Percentiles rank a stretch among this genome's conserved stretches.
Conservation (phyloP, 2,113 vertebrate genomes). For the Notothenia rossii region DNA sequence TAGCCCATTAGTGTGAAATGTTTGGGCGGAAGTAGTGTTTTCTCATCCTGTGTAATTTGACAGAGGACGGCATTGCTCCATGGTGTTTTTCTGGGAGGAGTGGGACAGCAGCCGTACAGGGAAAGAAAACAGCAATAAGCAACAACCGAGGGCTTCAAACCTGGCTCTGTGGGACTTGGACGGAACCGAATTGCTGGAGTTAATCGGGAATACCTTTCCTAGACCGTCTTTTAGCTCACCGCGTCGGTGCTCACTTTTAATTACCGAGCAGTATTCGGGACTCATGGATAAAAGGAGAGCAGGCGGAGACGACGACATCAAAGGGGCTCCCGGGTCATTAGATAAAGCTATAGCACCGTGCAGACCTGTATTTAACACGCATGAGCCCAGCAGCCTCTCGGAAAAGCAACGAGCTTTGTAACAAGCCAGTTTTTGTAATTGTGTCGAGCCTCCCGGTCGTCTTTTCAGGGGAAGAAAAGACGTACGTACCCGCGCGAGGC, state of each 20-base stretch:
- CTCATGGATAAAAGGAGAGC: constrained; percentile 19
- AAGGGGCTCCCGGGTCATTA: constrained; percentile 38
- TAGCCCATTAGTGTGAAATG: constrained; percentile 11
- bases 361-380: not conserved
- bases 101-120: constrained; percentile 6
- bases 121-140: constrained; percentile 11
- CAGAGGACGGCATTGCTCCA: constrained; percentile 1
- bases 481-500: not conserved
- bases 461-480: not conserved
- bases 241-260: constrained; percentile 25
- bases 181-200: constrained; percentile 12
- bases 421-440: not conserved
- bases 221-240: not conserved
- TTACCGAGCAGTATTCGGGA: constrained; percentile 18
- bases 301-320: constrained; percentile 25
- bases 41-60: not conserved
- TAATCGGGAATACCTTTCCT: not conserved
- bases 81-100: constrained; percentile 32
- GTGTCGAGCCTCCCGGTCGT: constrained; percentile 8
- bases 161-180: constrained; percentile 2
- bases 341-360: not conserved
- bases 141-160: constrained; percentile 2
- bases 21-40: not conserved
- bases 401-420: not conserved
- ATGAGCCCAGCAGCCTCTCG: not conserved